These are phyloP conservation scores for Hipparchia sbordonii DNA, from an alignment of 2,888 invertebrate species.

Conservation along the genomic window DNA sequence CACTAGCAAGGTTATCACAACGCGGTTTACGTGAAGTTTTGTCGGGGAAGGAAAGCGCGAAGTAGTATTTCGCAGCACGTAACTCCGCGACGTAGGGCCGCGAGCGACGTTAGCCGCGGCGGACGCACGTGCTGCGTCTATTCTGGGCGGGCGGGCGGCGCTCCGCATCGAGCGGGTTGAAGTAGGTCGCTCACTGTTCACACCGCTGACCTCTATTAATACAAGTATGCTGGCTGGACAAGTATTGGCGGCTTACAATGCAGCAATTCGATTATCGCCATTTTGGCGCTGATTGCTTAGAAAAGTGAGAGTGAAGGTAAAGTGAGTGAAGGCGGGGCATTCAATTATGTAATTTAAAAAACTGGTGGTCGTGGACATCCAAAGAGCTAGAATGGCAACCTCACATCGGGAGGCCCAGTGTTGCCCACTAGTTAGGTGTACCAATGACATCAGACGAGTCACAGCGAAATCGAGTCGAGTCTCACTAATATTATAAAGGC, in stretches of 20 bases:
- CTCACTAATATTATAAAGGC: too few species aligned
- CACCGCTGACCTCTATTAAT: conserved; percentile 34
- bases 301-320: too few species aligned
- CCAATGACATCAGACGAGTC: too few species aligned
- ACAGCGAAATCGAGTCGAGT: too few species aligned
- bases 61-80: conserved; percentile 30
- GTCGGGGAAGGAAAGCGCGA: conserved; percentile 24
- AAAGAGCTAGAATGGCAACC: too few species aligned
- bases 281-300: too few species aligned
- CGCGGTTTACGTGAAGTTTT: conserved; percentile 41
- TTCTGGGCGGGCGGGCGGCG: conserved; percentile 69
- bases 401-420: too few species aligned
- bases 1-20: conserved; percentile 38
- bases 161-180: conserved; percentile 71
- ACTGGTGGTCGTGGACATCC: too few species aligned
- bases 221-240: too few species aligned
- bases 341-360: conserved; percentile 6
- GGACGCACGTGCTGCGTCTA: conserved; percentile 82
- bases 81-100: conserved; percentile 36
- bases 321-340: neutral
- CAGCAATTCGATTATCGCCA: too few species aligned
- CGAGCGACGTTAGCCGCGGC: conserved; percentile 65
- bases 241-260: too few species aligned
- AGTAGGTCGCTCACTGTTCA: conserved; percentile 66
- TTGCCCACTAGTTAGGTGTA: too few species aligned